Evolutionary conservation across 2,113 vertebrate genomes (phyloP), one percentile per base, ranked within the genome.

Genomic region (Crocuta crocuta): DNA sequence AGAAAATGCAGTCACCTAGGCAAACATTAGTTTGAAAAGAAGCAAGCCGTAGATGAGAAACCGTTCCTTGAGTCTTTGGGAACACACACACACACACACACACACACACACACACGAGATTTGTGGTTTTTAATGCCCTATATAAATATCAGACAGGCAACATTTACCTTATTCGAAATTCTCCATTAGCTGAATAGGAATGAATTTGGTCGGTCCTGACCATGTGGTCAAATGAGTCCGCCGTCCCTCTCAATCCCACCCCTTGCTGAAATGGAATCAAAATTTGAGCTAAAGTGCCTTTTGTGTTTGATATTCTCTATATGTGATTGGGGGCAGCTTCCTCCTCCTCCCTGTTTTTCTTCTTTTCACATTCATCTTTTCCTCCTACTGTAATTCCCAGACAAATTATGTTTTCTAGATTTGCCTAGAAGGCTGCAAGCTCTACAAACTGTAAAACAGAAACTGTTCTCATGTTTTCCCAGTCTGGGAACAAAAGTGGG

Each of bases 21-120:
- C 45, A 95, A 88, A 97, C 79, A 73, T 71, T 80, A 94, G 96
- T 96, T 93, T 79, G 70, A 97, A 94, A 97, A 87, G 90, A 96
- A 92, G 35, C 90, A 92, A 90, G 63, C 84, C 80, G 95, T 92
- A 3, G 55, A 45, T 97, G 80, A 95, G 90, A 80, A 96, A 78
- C 83, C 94, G 70, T 55, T 96, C 89, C 84, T 90, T 84, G 83
- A 92, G 70, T 92, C 89, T 96, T 79, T 95, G 95, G 53, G 91
- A 83, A 35, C 48, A 65, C 31, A 76, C 55, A 83, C 45, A 85
- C 39, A 81, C 10, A 76, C 9, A 76, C 9, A 86, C 39, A 26
- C 73, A 48, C 13, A 43, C 35, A 78, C 45, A 79, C 76, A 79
- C 74, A 78, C 76, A 50, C 7, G 26, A 95, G 79, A 92, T 58